Conservation (phyloP, 2,113 vertebrate species). For the Sterrhoptilus dennistouni region DNA sequence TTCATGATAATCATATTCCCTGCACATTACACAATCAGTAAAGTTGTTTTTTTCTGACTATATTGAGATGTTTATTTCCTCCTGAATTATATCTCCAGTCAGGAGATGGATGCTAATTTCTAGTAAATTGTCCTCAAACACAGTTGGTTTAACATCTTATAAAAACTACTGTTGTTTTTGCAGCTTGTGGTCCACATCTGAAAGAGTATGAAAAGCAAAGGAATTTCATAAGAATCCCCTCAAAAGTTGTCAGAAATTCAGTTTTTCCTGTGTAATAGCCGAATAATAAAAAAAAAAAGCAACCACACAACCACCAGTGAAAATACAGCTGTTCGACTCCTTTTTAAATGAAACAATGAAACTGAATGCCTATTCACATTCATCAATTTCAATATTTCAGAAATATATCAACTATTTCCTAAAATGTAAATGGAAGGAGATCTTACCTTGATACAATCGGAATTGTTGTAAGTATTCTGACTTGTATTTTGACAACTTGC, state of each 20-base stretch:
- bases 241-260: neutral
- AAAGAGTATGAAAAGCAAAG: neutral
- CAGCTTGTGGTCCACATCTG: neutral
- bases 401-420: neutral
- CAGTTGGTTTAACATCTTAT: neutral
- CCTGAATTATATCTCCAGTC: neutral
- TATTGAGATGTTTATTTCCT: neutral
- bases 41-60: neutral
- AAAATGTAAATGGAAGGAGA: neutral
- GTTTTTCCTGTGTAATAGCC: neutral
- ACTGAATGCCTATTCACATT: neutral
- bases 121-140: neutral
- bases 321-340: neutral
- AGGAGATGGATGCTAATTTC: neutral
- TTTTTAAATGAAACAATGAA: neutral
- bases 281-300: neutral
- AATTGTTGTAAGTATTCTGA: neutral
- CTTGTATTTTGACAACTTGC: neutral
- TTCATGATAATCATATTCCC: neutral
- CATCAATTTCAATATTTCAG: fast-evolving
- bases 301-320: neutral
- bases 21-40: neutral
- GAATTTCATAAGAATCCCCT: neutral
- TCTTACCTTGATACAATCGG: neutral
- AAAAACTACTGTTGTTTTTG: neutral